Conservation (phyloP, 2,797 vertebrate genomes). For the Hylomyscus alleni region DNA sequence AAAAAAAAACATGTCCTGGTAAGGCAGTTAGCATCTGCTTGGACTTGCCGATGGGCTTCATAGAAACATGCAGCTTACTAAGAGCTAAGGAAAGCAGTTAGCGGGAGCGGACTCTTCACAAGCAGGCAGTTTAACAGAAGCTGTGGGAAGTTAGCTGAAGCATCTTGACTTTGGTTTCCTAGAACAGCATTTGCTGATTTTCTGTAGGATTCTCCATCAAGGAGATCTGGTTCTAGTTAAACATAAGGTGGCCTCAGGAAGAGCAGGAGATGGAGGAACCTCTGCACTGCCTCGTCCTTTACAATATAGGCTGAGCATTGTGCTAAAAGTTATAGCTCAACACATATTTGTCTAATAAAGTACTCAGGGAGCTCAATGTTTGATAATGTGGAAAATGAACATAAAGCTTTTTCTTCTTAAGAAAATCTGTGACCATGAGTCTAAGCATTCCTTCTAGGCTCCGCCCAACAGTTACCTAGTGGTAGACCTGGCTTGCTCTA, state of each 20-base stretch:
- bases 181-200: neutral
- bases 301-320: neutral
- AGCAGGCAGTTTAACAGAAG: neutral
- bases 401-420: neutral
- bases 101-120: neutral
- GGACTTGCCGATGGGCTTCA: neutral
- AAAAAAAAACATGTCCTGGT: neutral
- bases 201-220: neutral
- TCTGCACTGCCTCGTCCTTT: neutral
- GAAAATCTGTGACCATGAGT: neutral
- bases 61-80: neutral
- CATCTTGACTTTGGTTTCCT: neutral
- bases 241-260: neutral
- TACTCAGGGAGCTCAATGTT: neutral
- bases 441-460: neutral
- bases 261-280: too few relatives aligned
- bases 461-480: neutral
- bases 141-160: neutral
- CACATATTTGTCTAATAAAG: conserved; percentile 66
- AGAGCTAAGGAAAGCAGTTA: neutral
- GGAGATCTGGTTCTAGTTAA: neutral
- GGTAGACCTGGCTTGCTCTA: neutral
- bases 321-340: conserved; percentile 45
- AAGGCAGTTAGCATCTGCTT: neutral
- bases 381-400: neutral